Percentiles rank a stretch among this genome's conserved stretches.
Conservation (phyloP, 2,888 invertebrate species). For the Lordiphosa fenestrarum region DNA sequence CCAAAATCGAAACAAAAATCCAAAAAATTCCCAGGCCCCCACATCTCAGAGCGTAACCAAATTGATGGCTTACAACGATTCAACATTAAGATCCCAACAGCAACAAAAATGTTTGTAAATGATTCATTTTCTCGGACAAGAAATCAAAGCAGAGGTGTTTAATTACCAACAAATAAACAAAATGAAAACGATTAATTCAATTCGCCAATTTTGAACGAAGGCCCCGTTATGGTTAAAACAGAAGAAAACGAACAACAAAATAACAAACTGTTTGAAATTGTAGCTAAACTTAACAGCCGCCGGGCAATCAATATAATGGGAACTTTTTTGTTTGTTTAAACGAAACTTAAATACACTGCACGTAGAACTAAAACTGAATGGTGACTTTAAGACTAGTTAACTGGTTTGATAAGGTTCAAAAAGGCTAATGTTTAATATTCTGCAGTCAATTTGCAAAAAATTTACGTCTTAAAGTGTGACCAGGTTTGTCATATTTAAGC, state of each 20-base stretch:
- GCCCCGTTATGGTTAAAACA: conserved; percentile 63
- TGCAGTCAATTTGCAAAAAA: too few species aligned
- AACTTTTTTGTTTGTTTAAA: conserved; percentile 7
- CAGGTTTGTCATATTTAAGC: too few species aligned
- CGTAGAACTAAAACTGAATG: neutral
- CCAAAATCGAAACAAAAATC: conserved; percentile 17
- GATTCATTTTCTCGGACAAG: conserved; percentile 69
- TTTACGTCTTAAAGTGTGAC: too few species aligned
- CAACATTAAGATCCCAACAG: conserved; percentile 59
- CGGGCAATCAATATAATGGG: conserved; percentile 45
- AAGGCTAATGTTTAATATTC: too few species aligned
- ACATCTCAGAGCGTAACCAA: conserved; percentile 55
- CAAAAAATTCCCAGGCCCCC: conserved; percentile 63
- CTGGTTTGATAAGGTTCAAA: too few species aligned
- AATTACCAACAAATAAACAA: conserved; percentile 77
- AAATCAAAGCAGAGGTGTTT: conserved; percentile 76
- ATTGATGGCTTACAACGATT: conserved; percentile 73
- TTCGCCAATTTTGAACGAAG: conserved; percentile 70
- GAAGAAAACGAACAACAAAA: conserved; percentile 23
- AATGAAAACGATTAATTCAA: conserved; percentile 75
- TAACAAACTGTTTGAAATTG: conserved; percentile 63
- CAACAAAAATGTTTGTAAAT: conserved; percentile 55
- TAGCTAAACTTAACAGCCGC: conserved; percentile 66
- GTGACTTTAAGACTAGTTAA: too few species aligned
- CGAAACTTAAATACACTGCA: neutral